Evolutionary conservation across 2,113 vertebrate species (phyloP), one percentile per base, ranked within the genome.

Genomic region (Oxyura jamaicensis): DNA sequence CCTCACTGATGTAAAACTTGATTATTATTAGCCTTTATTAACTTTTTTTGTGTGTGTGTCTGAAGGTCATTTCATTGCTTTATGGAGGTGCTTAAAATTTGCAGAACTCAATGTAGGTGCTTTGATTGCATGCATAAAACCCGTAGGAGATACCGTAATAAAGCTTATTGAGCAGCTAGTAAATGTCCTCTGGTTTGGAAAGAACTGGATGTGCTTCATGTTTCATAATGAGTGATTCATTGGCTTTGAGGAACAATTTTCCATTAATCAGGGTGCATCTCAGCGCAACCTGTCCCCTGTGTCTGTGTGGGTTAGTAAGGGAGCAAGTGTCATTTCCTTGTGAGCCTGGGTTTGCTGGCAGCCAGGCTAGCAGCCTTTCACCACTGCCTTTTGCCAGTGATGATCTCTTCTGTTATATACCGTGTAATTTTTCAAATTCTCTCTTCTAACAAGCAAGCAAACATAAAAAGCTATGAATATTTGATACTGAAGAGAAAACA

Each of bases 91-190:
- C 92, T 96, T 91, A 86, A 96, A 95, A 92, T 71, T 58, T 86
- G 79, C 91, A 91, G 88, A 91, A 93, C 52, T 77, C 56, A 50
- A 76, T 88, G 48, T 19, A 44, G 26, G 33, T 2, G 3, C 41
- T 91, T 94, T 97, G 83, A 94, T 81, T 95, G 52, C 87, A 41
- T 14, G 36, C 39, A 94, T 92, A 95, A 96, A 95, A 81, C 80
- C 93, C 67, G 28, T 48, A 66, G 73, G 90, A 94, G 78, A 73
- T 93, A 44, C 23, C 71, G 90, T 88, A 74, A 86, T 94, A 95
- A 97, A 94, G 72, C 36, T 90, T 72, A 68, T 23, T 74, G 88
- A 71, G 62, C 71, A 83, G 76, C 62, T 83, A 95, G 82, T 63
- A 93, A 96, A 91, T 8, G 68, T 82, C 31, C 59, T 94, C 63